Conservation (phyloP, 1,140 invertebrate species). For the Tetragnatha versicolor region DNA sequence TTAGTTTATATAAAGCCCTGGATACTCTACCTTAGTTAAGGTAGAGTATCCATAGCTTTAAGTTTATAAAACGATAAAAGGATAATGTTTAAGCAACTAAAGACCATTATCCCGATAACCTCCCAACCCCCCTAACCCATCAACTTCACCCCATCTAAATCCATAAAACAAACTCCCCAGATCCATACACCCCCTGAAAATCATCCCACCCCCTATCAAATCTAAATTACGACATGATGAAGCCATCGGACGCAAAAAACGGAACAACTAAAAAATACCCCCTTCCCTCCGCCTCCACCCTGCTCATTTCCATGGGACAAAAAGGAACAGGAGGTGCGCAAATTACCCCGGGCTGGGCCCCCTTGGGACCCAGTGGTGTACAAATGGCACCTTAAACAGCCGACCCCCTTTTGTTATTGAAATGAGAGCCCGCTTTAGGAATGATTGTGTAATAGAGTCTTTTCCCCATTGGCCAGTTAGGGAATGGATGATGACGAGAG, state of each 20-base stretch:
- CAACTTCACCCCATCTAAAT: no score
- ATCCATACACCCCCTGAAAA: no score
- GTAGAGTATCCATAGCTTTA: no score
- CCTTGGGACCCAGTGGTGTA: conserved; percentile 35
- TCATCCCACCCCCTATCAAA: not conserved
- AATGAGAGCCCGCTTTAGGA: conserved; percentile 29
- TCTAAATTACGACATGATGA: conserved; percentile 19
- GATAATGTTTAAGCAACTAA: no score
- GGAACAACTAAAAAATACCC: no score
- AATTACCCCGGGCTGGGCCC: conserved; percentile 7
- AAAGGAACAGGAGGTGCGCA: conserved; percentile 26
- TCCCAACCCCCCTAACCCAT: no score
- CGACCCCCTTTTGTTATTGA: conserved; percentile 43
- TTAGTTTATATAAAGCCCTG: no score
- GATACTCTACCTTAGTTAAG: no score
- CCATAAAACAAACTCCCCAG: no score
- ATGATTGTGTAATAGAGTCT: conserved; percentile 32
- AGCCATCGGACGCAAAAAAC: not conserved
- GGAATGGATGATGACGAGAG: conserved; percentile 9
- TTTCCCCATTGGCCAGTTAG: not conserved
- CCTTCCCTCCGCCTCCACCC: not conserved
- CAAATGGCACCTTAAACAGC: conserved; percentile 52
- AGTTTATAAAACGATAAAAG: no score
- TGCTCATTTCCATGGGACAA: not conserved
- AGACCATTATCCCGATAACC: no score